Conservation (phyloP, 2,113 vertebrate species). For the Synchiropus splendidus region DNA sequence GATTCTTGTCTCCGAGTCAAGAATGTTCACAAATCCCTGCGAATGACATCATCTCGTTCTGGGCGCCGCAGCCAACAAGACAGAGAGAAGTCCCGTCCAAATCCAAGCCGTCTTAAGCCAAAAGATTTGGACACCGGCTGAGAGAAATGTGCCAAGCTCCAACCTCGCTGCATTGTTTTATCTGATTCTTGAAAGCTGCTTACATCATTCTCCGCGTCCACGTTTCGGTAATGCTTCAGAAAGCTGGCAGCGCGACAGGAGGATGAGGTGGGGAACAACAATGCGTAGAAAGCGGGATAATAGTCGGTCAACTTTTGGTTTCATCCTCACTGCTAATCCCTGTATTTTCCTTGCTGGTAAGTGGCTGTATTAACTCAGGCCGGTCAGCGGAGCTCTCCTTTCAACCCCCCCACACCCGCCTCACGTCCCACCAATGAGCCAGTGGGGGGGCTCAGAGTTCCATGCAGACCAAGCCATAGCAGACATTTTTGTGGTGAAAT, state of each 20-base stretch:
- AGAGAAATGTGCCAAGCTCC: slow-evolving; percentile 47
- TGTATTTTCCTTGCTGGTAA: slow-evolving; percentile 35
- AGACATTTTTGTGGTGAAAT: slow-evolving; percentile 99
- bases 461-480: slow-evolving; percentile 92
- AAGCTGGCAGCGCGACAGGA: slow-evolving; percentile 33
- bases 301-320: slow-evolving; percentile 1
- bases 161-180: slow-evolving; percentile 40
- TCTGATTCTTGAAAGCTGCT: slow-evolving; percentile 45
- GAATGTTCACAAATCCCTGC: slow-evolving; percentile 49
- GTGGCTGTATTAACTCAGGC: slow-evolving; percentile 52
- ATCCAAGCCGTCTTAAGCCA: slow-evolving; percentile 50
- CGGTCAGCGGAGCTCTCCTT: slow-evolving; percentile 72
- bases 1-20: slow-evolving; percentile 47
- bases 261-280: slow-evolving; percentile 7
- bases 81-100: slow-evolving; percentile 51
- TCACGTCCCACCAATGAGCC: slow-evolving; percentile 35
- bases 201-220: slow-evolving; percentile 57
- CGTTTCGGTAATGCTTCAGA: slow-evolving; percentile 52
- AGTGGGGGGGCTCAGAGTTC: slow-evolving; percentile 56
- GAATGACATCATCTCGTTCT: slow-evolving; percentile 55
- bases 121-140: slow-evolving; percentile 53
- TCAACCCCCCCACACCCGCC: slow-evolving; percentile 63
- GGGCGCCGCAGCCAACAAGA: slow-evolving; percentile 44
- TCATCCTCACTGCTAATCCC: slow-evolving; percentile 31
- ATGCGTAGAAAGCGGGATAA: slow-evolving; percentile 25